Conservation (phyloP, 2,888 invertebrate genomes). For the Epirrhoe tristata region DNA sequence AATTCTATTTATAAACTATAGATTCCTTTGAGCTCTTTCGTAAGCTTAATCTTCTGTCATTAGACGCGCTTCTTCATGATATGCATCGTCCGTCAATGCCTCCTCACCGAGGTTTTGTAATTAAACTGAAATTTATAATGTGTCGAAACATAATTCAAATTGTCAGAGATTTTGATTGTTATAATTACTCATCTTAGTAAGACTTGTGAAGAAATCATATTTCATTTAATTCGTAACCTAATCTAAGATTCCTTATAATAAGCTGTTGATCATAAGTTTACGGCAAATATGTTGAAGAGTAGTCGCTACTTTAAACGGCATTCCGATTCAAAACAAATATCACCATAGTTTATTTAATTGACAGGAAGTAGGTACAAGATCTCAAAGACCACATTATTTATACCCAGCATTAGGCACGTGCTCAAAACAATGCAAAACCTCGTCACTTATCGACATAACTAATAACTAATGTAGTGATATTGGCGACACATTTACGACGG, state of each 20-base stretch:
- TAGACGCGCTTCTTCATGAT: conserved; percentile 22
- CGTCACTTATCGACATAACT: conserved; percentile 40
- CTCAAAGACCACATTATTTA: conserved; percentile 9
- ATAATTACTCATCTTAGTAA: conserved; percentile 5
- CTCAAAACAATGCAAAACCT: conserved; percentile 15
- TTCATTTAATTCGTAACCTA: neutral
- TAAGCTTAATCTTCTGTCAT: conserved; percentile 27
- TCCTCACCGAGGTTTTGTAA: conserved; percentile 14
- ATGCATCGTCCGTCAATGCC: conserved; percentile 22
- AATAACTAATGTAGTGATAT: conserved; percentile 47
- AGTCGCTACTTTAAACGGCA: neutral
- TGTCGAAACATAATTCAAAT: conserved; percentile 15
- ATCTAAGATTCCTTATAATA: neutral
- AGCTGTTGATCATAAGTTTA: neutral
- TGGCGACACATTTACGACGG: conserved; percentile 51
- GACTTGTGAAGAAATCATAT: neutral
- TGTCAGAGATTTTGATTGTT: conserved; percentile 6
- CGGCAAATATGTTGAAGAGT: neutral
- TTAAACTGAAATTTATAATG: conserved; percentile 16
- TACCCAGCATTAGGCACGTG: conserved; percentile 5
- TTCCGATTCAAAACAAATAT: neutral
- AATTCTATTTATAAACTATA: conserved; percentile 46
- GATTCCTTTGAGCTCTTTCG: conserved; percentile 42
- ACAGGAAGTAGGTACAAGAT: neutral
- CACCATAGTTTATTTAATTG: neutral